Evolutionary conservation across 2,797 vertebrate genomes (phyloP).

Genomic region (Ictinia mississippiensis): DNA sequence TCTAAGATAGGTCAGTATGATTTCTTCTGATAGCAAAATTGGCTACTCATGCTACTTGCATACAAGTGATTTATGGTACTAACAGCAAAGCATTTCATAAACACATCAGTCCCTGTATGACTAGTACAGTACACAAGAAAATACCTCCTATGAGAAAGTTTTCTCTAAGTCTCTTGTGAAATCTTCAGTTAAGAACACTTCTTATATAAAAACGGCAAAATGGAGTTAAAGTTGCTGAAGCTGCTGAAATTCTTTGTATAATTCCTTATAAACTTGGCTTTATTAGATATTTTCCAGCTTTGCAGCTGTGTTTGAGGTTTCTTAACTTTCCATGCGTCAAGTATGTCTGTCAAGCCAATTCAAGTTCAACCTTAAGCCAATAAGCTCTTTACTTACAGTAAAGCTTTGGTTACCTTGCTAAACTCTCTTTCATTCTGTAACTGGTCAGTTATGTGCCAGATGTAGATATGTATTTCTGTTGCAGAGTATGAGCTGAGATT

Average conservation of each 20-base stretch:
- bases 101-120: neutral
- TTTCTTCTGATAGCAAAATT: neutral
- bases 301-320: neutral
- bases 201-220: neutral
- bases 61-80: neutral
- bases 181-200: neutral
- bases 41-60: rapidly evolving
- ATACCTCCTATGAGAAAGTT: neutral
- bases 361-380: neutral
- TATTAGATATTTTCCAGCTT: neutral
- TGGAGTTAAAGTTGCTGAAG: neutral
- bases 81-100: neutral
- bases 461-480: neutral
- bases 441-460: neutral
- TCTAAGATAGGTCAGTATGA: neutral
- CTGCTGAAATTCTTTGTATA: neutral
- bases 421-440: neutral
- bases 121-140: neutral
- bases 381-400: neutral
- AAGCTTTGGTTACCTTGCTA: neutral
- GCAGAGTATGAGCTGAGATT: neutral
- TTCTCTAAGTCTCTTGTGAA: neutral
- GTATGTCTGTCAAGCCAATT: neutral
- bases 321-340: neutral
- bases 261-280: neutral